A percentile compares a stretch with the other conserved stretches of the same genome.
These are phyloP conservation scores for Tortricodes alternella DNA, from an alignment of 2,888 invertebrate genomes.

Conservation along the genomic window DNA sequence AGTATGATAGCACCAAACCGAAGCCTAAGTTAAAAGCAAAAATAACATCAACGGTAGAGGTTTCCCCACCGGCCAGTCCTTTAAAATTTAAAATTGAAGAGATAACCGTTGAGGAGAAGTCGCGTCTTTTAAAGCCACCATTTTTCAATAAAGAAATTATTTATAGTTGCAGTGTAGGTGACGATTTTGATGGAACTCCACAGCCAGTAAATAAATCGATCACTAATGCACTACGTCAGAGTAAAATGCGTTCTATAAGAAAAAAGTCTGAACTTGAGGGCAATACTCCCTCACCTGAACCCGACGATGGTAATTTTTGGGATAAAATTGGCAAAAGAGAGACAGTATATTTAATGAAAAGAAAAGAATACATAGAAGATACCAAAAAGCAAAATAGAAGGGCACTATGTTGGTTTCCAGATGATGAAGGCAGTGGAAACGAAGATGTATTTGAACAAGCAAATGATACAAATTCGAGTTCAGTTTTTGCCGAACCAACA, in stretches of 20 bases:
- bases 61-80: constrained; percentile 69
- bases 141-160: constrained; percentile 70
- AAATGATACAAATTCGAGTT: background rate
- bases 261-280: constrained; percentile 37
- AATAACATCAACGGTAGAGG: constrained; percentile 80
- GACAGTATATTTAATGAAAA: constrained; percentile 83
- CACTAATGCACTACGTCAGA: constrained; percentile 42
- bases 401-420: constrained; percentile 67
- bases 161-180: constrained; percentile 60
- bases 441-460: constrained; percentile 26
- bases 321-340: constrained; percentile 85
- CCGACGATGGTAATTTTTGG: constrained; percentile 84
- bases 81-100: constrained; percentile 82
- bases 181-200: constrained; percentile 36
- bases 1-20: constrained; percentile 41
- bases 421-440: constrained; percentile 42
- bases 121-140: constrained; percentile 52
- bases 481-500: background rate
- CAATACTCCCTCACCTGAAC: constrained; percentile 60
- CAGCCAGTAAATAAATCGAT: constrained; percentile 28
- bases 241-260: constrained; percentile 48
- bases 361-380: constrained; percentile 78
- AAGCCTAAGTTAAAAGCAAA: constrained; percentile 75
- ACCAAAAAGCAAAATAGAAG: constrained; percentile 61
- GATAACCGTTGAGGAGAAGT: constrained; percentile 83